A percentile compares a stretch with the other conserved stretches of the same genome.
Conservation (phyloP, 2,797 vertebrate genomes). For the Furcifer pardalis region DNA sequence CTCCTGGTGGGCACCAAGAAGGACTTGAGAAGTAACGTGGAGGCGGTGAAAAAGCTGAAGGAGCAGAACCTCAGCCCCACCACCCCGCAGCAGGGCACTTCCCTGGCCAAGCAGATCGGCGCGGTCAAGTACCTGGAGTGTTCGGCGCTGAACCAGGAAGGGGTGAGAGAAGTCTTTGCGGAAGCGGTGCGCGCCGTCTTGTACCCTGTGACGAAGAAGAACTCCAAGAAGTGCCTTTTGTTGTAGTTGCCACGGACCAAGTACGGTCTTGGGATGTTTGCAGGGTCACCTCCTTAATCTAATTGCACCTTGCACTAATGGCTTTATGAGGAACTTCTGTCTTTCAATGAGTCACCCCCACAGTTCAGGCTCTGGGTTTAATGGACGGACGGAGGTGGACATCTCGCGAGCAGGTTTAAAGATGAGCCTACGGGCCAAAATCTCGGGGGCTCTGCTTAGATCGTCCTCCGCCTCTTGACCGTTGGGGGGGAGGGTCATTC, state of each 20-base stretch:
- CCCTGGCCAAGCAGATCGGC: constrained; percentile 90
- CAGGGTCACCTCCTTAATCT: constrained; percentile 54
- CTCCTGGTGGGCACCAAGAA: constrained; percentile 93
- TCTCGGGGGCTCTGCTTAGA: constrained; percentile 45
- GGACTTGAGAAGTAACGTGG: constrained; percentile 86
- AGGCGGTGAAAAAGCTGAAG: constrained; percentile 93
- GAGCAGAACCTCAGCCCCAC: constrained; percentile 90
- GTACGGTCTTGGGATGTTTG: constrained; percentile 51
- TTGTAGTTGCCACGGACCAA: constrained; percentile 79
- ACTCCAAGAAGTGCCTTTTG: constrained; percentile 88
- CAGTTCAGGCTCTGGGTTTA: constrained; percentile 59
- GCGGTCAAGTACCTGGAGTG: constrained; percentile 96
- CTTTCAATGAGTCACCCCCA: constrained; percentile 55
- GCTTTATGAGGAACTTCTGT: constrained; percentile 63
- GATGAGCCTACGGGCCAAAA: constrained; percentile 40
- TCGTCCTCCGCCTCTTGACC: constrained; percentile 37
- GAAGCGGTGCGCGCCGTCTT: constrained; percentile 92
- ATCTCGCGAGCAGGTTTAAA: constrained; percentile 42
- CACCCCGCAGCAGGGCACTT: constrained; percentile 89
- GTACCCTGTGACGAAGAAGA: constrained; percentile 91
- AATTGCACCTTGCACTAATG: constrained; percentile 74
- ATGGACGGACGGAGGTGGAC: constrained; percentile 56
- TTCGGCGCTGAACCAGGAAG: constrained; percentile 90
- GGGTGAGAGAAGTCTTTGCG: constrained; percentile 89
- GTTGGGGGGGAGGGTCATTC: constrained; percentile 23